Percentiles rank a stretch among this genome's conserved stretches.
Evolutionary conservation across 2,888 invertebrate genomes (phyloP).

Genomic region (Cyclophora albipunctata): DNA sequence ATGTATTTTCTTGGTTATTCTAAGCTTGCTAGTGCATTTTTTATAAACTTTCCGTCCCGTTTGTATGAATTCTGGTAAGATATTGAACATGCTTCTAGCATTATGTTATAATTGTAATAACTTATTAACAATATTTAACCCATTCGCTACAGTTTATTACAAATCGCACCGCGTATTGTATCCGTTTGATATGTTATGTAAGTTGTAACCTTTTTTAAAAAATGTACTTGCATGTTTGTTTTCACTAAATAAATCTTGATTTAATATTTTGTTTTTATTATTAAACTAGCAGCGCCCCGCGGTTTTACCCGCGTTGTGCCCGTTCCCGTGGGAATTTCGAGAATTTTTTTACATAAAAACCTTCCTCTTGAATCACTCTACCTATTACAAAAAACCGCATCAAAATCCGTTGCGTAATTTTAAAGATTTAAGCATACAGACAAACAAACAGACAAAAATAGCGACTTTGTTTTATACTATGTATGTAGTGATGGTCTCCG

Average conservation of each 20-base stretch:
- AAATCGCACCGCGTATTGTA: slow-evolving; percentile 40
- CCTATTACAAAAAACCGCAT: no score
- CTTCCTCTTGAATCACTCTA: no score
- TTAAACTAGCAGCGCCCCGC: no score
- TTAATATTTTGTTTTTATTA: slow-evolving; percentile 15
- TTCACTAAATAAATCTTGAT: slow-evolving; percentile 60
- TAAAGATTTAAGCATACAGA: no score
- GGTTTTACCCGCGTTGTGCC: no score
- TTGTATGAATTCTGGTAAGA: slow-evolving; percentile 20
- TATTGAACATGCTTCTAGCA: slow-evolving; percentile 29
- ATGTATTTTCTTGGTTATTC: slow-evolving; percentile 13
- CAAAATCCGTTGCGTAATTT: no score
- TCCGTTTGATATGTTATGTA: slow-evolving; percentile 21
- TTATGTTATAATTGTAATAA: slow-evolving; percentile 38
- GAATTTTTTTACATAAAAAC: no score
- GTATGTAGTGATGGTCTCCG: no score
- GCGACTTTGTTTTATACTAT: no score
- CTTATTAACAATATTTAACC: slow-evolving; percentile 43
- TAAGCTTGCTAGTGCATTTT: slow-evolving; percentile 37
- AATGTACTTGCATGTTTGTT: slow-evolving; percentile 72
- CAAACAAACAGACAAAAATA: no score
- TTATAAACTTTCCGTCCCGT: slow-evolving; percentile 45
- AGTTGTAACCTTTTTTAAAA: slow-evolving; percentile 28
- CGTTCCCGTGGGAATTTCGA: no score
- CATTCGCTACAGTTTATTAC: slow-evolving; percentile 56